Conservation (phyloP, 2,797 vertebrate genomes). For the Decapterus maruadsi region DNA sequence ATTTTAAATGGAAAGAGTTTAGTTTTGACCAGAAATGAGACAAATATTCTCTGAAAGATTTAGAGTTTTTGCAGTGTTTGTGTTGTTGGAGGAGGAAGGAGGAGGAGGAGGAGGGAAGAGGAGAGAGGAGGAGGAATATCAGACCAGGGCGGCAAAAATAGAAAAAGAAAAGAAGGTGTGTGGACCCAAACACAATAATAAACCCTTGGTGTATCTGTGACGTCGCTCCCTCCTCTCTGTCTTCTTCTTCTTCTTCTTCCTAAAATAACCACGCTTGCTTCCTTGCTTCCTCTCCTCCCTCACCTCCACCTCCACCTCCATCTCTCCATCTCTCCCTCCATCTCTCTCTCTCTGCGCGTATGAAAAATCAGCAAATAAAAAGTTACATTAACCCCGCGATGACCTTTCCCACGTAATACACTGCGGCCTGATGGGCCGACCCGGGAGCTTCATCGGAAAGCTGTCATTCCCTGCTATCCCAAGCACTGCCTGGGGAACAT, state of each 20-base stretch:
- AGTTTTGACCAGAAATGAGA: no score
- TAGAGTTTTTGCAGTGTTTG: not conserved
- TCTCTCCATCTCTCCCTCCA: no score
- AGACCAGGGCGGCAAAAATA: conserved; percentile 67
- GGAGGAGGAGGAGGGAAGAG: not conserved
- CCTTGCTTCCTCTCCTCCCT: conserved; percentile 74
- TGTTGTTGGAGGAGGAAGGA: not conserved
- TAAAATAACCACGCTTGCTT: conserved; percentile 84
- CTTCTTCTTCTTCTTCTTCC: conserved; percentile 40
- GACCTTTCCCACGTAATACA: conserved; percentile 99
- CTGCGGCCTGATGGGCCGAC: conserved; percentile 95
- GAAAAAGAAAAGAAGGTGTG: conserved; percentile 46
- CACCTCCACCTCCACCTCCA: conserved; percentile 27
- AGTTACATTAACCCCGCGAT: conserved; percentile 99
- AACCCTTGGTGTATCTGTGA: conserved; percentile 81
- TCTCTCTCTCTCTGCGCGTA: conserved; percentile 79
- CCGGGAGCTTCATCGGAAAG: conserved; percentile 93
- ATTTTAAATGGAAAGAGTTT: no score
- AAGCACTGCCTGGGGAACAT: conserved; percentile 99
- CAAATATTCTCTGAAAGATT: no score
- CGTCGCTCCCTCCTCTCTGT: conserved; percentile 53
- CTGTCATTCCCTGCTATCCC: conserved; percentile 96
- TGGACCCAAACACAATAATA: conserved; percentile 77
- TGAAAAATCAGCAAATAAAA: conserved; percentile 99
- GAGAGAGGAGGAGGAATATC: conserved; percentile 51